Evolutionary conservation across 2,888 invertebrate genomes (phyloP).

Genomic region (Meghimatium bilineatum): DNA sequence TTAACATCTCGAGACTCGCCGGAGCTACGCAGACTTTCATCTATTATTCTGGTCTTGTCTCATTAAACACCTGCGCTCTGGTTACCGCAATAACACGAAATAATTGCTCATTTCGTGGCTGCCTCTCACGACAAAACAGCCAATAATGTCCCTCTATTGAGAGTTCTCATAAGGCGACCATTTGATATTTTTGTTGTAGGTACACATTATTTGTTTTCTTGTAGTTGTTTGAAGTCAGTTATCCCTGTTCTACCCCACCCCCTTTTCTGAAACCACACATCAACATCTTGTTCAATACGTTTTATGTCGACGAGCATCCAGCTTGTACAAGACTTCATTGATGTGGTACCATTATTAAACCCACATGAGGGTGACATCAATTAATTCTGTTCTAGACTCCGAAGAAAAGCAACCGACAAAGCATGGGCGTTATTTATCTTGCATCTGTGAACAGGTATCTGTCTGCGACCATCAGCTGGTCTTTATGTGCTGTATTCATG

Average conservation of each 20-base stretch:
- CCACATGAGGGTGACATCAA: not conserved
- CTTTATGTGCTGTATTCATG: slow-evolving; percentile 27
- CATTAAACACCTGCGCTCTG: not conserved
- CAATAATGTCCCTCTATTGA: not conserved
- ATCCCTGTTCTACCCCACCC: not conserved
- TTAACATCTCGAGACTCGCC: no score
- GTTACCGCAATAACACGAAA: not conserved
- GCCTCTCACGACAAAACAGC: not conserved
- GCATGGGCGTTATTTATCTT: slow-evolving; percentile 1
- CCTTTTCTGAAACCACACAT: no score
- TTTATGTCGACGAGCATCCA: not conserved
- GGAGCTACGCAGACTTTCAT: no score
- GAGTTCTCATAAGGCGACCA: not conserved
- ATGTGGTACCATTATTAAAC: not conserved
- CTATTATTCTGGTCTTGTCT: not conserved
- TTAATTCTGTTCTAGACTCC: not conserved
- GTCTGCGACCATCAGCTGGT: not conserved
- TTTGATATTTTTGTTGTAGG: not conserved
- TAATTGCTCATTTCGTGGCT: not conserved
- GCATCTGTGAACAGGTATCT: not conserved
- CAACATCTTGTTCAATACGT: not conserved
- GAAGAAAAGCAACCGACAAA: not conserved
- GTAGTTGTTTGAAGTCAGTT: no score
- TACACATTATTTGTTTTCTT: no score
- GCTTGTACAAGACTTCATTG: not conserved